These are phyloP conservation scores for Pygocentrus nattereri DNA, from an alignment of 2,797 vertebrate genomes.

Conservation along the genomic window DNA sequence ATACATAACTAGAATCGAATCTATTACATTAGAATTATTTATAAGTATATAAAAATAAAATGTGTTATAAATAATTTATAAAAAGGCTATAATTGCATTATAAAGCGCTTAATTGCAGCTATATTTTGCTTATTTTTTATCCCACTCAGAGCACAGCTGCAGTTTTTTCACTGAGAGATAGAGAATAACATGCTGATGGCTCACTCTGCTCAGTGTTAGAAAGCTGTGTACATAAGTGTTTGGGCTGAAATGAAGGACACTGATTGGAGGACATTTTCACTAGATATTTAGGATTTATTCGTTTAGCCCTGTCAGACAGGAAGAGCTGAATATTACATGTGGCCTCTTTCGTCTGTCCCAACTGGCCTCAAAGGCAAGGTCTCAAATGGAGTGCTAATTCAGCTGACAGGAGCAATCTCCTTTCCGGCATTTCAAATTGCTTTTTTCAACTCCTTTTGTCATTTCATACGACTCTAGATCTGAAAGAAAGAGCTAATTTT, in stretches of 20 bases:
- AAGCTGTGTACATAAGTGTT: constrained; percentile 25
- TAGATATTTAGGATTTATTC: constrained; percentile 50
- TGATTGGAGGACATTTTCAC: constrained; percentile 42
- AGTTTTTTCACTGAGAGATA: background rate
- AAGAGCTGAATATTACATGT: constrained; percentile 52
- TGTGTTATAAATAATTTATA: no score
- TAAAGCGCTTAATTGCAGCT: no score
- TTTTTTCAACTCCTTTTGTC: constrained; percentile 44
- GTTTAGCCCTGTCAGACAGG: constrained; percentile 46
- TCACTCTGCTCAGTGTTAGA: background rate
- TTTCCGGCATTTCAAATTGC: constrained; percentile 55
- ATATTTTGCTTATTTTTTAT: no score
- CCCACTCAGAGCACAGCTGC: no score
- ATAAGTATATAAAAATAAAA: no score
- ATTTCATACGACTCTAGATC: constrained; percentile 36
- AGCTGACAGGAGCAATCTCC: constrained; percentile 40
- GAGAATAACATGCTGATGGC: background rate
- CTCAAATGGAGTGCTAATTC: constrained; percentile 68
- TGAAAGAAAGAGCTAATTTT: constrained; percentile 52
- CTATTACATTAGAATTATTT: no score
- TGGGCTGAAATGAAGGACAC: constrained; percentile 24
- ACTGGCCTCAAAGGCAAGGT: constrained; percentile 52
- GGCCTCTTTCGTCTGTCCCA: constrained; percentile 43
- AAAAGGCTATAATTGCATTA: no score
- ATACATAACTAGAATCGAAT: no score